Base-by-base conservation (phyloP, 2,888 invertebrate genomes). In the Rhabditoides inermis region DNA sequence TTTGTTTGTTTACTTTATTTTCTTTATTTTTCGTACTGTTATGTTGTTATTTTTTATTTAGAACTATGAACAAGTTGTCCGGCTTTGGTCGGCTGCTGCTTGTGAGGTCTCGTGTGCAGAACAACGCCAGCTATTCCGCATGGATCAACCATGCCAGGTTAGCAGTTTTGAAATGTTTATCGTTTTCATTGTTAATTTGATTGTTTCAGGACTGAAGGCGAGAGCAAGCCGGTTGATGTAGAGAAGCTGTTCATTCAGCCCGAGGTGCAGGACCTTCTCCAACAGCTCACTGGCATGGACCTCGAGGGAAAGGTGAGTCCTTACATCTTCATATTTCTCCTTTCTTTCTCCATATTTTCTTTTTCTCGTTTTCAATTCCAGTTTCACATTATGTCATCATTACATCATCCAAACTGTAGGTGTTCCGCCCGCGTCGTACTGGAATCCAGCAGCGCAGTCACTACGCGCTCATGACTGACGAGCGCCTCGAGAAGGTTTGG, bases 401-500 rank as follows among this genome's bases (percentile, higher is more conserved):
- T n/a, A n/a, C n/a, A n/a, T n/a, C n/a, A n/a, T n/a, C n/a, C n/a
- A n/a, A n/a, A n/a, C n/a, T n/a, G n/a, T 32, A 55, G 55, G 52
- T 68, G 4, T 73, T 65, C 56, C 56, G 62, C 25, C 60, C 69
- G n/a, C 58, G 71, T 36, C 53, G 63, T 32, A 67, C 68, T 5
- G 58, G 56, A 4, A 60, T 59, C 32, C 61, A 60, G 35, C 68
- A 72, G 44, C 56, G 73, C 25, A 62, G 69, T 18, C 73, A 73
- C 52, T 73, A 65, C 53, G 73, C 73, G n/a, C 57, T 73, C n/a
- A 73, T 73, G 73, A 74, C 72, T 15, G 72, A 74, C 32, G 63
- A 71, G 26, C 61, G 70, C 51, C 56, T 70, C 23, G 62, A 72
- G 41, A 60, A 71, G 56, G 73, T 70, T 3, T 36, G 44, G 28